phyloP scores from a whole-genome alignment of 2,797 vertebrate genomes.

The Choloepus didactylus region DNA sequence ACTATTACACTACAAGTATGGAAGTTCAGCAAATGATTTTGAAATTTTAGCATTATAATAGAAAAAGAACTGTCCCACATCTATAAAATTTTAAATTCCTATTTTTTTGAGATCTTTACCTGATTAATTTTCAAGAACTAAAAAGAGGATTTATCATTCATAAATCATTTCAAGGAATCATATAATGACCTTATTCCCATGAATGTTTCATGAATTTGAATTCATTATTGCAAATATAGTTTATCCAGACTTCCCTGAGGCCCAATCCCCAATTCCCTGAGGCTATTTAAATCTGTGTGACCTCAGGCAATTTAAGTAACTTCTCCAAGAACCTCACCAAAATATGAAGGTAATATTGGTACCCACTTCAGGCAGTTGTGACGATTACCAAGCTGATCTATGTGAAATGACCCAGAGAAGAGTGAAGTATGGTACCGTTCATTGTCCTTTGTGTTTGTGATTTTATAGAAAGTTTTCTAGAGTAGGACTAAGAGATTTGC shows the following conservation, averaged over 20 bases:
- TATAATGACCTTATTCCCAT: conserved; percentile 5
- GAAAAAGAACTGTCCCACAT: neutral
- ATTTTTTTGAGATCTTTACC: conserved; percentile 19
- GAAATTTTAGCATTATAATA: neutral
- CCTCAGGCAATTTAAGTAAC: conserved; percentile 28
- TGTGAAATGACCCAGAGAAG: neutral
- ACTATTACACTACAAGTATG: neutral
- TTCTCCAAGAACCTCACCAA: conserved; percentile 49
- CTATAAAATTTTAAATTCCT: neutral
- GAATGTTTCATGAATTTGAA: conserved; percentile 35
- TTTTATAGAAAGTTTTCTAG: neutral
- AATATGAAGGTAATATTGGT: conserved; percentile 39
- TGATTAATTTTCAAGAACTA: conserved; percentile 47
- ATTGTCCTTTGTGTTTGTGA: neutral
- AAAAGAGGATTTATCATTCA: neutral
- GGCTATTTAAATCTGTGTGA: conserved; percentile 49
- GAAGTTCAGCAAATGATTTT: conserved; percentile 39
- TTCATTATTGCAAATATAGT: neutral
- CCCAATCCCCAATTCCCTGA: neutral
- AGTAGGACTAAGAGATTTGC: neutral
- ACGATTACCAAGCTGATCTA: conserved; percentile 23
- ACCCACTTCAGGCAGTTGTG: neutral
- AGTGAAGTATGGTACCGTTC: neutral
- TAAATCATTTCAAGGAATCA: neutral
- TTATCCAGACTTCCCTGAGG: conserved; percentile 31